Evolutionary conservation across 2,888 invertebrate species (phyloP).

Genomic region (Sinodicranocentrus sp.): DNA sequence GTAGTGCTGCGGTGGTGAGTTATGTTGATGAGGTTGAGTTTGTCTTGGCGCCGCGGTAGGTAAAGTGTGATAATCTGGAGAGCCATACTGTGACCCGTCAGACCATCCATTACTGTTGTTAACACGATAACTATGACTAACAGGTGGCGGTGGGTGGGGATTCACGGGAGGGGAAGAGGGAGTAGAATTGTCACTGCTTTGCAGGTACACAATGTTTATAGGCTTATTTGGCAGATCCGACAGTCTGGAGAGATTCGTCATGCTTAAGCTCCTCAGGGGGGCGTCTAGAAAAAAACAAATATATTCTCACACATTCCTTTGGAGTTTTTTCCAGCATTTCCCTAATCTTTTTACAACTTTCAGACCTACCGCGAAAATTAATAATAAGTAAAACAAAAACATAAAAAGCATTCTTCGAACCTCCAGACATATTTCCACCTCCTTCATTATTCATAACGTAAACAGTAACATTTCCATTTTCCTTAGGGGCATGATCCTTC

Average conservation of each 20-base stretch:
- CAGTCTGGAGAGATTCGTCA: slow-evolving; percentile 75
- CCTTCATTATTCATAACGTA: slow-evolving; percentile 71
- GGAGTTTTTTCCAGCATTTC: too few relatives aligned
- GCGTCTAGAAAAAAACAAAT: slow-evolving; percentile 60
- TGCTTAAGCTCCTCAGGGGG: slow-evolving; percentile 75
- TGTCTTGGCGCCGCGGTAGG: slow-evolving; percentile 63
- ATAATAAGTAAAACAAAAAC: background rate
- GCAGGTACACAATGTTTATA: slow-evolving; percentile 76
- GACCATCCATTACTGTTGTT: slow-evolving; percentile 73
- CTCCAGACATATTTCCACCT: slow-evolving; percentile 47
- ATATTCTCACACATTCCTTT: too few relatives aligned
- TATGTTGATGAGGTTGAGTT: slow-evolving; percentile 55
- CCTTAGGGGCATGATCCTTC: slow-evolving; percentile 27
- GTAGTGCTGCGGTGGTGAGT: slow-evolving; percentile 49
- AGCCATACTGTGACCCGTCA: slow-evolving; percentile 68
- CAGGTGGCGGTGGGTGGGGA: slow-evolving; percentile 50
- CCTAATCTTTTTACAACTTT: too few relatives aligned
- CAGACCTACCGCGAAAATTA: slow-evolving; percentile 7
- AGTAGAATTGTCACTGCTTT: slow-evolving; percentile 66
- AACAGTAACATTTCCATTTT: slow-evolving; percentile 74
- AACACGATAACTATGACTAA: slow-evolving; percentile 69
- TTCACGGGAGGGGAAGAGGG: slow-evolving; percentile 40
- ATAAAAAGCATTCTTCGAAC: slow-evolving; percentile 54
- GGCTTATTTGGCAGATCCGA: slow-evolving; percentile 76
- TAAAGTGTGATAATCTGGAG: slow-evolving; percentile 74